Conservation (phyloP, 2,888 invertebrate genomes). For the Perizoma flavofasciatum region DNA sequence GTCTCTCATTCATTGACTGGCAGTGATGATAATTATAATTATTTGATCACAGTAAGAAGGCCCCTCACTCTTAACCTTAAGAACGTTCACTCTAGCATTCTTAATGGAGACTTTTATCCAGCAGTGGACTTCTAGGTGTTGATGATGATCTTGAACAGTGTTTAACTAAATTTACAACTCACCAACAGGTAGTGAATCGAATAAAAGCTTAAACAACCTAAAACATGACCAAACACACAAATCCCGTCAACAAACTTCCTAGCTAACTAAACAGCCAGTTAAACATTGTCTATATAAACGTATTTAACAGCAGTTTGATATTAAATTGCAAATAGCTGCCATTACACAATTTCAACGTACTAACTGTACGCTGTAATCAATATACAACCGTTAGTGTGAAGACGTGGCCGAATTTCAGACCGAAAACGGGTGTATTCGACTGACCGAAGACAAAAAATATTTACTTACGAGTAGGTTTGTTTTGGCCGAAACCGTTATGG, state of each 20-base stretch:
- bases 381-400: conserved; percentile 7
- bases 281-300: conserved; percentile 15
- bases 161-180: no score
- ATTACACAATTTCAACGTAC: conserved; percentile 13
- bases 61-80: no score
- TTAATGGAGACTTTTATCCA: no score
- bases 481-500: no score
- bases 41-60: no score
- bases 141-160: no score
- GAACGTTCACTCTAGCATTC: no score
- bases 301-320: conserved; percentile 19
- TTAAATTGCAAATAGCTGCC: conserved; percentile 27
- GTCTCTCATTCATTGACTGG: no score
- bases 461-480: no score
- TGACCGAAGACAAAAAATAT: background rate
- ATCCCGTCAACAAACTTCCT: background rate
- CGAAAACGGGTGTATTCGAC: background rate
- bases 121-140: no score
- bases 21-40: no score
- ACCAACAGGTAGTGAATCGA: background rate
- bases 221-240: conserved; percentile 3
- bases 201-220: background rate
- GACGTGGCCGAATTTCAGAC: conserved; percentile 2
- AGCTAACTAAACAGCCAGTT: conserved; percentile 4
- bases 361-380: conserved; percentile 20